Evolutionary conservation across 2,797 vertebrate genomes (phyloP).

Genomic region (Scleropages formosus): DNA sequence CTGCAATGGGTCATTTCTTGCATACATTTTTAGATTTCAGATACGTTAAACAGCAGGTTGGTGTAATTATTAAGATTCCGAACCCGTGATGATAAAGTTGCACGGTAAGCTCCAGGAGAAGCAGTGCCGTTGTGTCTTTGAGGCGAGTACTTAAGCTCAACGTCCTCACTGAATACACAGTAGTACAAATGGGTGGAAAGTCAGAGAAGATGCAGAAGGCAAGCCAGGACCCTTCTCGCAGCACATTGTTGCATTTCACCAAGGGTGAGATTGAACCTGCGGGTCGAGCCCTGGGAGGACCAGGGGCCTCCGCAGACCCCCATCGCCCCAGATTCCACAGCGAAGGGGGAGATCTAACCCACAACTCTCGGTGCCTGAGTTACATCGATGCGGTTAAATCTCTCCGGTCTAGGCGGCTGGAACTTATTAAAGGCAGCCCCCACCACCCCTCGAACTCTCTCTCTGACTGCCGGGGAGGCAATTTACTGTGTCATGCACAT

Average conservation of each 20-base stretch:
- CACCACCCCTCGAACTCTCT: constrained; percentile 38
- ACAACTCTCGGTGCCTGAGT: constrained; percentile 32
- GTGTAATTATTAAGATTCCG: not conserved
- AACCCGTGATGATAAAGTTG: not conserved
- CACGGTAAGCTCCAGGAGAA: not conserved
- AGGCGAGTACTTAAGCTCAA: not conserved
- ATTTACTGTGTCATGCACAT: constrained; percentile 43
- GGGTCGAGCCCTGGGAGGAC: not conserved
- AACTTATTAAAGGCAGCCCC: constrained; percentile 70
- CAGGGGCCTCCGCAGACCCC: constrained; percentile 1
- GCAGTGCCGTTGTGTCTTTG: not conserved
- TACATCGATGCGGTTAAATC: constrained; percentile 32
- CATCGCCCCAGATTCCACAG: constrained; percentile 30
- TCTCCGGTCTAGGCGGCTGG: constrained; percentile 61
- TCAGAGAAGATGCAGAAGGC: not conserved
- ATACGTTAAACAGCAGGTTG: not conserved
- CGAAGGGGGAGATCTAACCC: constrained; percentile 28
- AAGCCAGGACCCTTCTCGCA: not conserved
- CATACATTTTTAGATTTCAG: too few relatives aligned
- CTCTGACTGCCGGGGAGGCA: constrained; percentile 12
- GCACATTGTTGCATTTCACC: too few relatives aligned
- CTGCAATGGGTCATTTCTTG: too few relatives aligned
- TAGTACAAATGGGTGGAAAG: not conserved
- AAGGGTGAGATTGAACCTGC: not conserved
- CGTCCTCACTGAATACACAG: not conserved